Percentiles rank a stretch among this genome's conserved stretches.
These are phyloP conservation scores for Rambutsinella grinnellia DNA, from an alignment of 2,888 invertebrate species.

Conservation along the genomic window DNA sequence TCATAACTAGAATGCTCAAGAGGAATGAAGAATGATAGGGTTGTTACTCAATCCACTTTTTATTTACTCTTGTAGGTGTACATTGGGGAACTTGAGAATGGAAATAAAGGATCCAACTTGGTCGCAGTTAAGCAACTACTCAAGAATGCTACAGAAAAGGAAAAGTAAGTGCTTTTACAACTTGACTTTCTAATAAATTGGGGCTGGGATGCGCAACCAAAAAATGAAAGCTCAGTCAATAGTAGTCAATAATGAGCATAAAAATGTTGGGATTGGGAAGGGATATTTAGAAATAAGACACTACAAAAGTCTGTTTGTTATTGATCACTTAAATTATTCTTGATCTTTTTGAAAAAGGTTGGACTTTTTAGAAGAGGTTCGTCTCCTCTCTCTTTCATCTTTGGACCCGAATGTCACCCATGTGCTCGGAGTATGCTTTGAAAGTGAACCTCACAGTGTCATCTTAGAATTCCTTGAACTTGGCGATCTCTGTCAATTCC, in stretches of 20 bases:
- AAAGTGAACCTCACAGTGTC: slow-evolving; percentile 87
- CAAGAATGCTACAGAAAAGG: slow-evolving; percentile 82
- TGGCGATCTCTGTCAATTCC: slow-evolving; percentile 84
- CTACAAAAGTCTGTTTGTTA: slow-evolving; percentile 24
- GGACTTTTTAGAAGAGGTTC: slow-evolving; percentile 88
- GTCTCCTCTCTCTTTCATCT: slow-evolving; percentile 84
- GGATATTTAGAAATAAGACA: too few species aligned
- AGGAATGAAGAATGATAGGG: slow-evolving; percentile 21
- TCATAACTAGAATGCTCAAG: too few species aligned
- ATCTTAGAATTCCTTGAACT: slow-evolving; percentile 90
- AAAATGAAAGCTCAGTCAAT: too few species aligned
- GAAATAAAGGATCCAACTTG: slow-evolving; percentile 71
- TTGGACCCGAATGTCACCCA: slow-evolving; percentile 88
- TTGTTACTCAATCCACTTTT: slow-evolving; percentile 13
- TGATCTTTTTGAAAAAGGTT: slow-evolving; percentile 72
- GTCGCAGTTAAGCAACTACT: slow-evolving; percentile 90
- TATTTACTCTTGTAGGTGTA: slow-evolving; percentile 58
- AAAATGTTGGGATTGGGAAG: too few species aligned
- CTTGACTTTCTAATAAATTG: background rate
- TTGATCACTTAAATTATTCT: slow-evolving; percentile 35
- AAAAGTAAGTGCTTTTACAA: slow-evolving; percentile 75
- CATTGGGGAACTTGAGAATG: slow-evolving; percentile 65
- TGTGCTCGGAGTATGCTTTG: slow-evolving; percentile 84
- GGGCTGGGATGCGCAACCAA: background rate
- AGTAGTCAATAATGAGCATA: too few species aligned